phyloP scores from a whole-genome alignment of 2,113 vertebrate species.

The Tachycineta bicolor region DNA sequence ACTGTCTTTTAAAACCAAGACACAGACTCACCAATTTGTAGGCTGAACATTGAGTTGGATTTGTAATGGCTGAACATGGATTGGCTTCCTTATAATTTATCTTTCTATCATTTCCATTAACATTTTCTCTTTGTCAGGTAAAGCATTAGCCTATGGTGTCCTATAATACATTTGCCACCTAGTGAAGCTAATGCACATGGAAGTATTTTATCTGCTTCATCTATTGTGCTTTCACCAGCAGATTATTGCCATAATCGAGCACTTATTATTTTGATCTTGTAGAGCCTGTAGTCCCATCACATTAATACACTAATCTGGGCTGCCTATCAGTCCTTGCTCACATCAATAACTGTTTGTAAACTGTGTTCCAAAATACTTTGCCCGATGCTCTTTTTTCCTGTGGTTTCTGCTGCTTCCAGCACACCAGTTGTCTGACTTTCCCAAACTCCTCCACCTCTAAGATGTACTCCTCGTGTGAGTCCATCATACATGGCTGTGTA shows the following conservation, averaged over 20 bases:
- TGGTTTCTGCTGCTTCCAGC: neutral
- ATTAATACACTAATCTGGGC: neutral
- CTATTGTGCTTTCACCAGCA: neutral
- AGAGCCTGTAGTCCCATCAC: neutral
- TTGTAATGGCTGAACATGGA: neutral
- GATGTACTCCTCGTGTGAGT: neutral
- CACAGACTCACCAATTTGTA: neutral
- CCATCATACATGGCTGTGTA: neutral
- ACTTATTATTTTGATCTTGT: neutral
- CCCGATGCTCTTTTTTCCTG: neutral
- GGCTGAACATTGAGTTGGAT: neutral
- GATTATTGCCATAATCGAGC: neutral
- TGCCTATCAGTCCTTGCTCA: neutral
- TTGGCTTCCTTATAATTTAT: neutral
- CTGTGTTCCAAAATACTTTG: neutral
- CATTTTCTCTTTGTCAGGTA: neutral
- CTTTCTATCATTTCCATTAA: neutral
- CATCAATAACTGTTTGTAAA: neutral
- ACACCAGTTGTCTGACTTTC: neutral
- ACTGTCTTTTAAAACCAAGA: too few species aligned
- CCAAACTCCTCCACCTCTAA: neutral
- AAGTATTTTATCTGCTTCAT: neutral
- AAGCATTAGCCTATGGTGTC: neutral
- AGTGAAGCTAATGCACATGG: neutral
- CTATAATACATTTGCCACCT: neutral